phyloP scores from a whole-genome alignment of 2,888 invertebrate genomes.

The Plebejus melissa region DNA sequence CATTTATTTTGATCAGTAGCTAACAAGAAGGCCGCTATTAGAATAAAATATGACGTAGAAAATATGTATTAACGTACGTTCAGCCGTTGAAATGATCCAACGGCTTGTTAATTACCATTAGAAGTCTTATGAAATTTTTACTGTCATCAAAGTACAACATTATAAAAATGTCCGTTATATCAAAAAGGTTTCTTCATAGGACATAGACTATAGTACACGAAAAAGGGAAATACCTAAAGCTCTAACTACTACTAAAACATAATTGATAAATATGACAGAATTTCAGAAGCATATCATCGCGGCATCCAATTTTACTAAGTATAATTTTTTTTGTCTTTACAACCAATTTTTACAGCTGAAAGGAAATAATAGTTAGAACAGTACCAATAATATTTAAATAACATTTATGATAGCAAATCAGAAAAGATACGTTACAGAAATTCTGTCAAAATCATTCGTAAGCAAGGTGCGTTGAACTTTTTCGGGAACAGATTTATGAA shows the following conservation, averaged over 20 bases:
- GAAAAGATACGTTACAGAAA: not conserved
- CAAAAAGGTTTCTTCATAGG: not conserved
- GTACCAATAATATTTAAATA: not conserved
- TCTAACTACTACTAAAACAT: not conserved
- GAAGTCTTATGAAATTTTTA: not conserved
- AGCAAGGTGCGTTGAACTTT: conserved; percentile 11
- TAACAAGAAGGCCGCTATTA: not conserved
- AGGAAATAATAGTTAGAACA: not conserved
- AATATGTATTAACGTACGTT: not conserved
- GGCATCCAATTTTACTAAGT: not conserved
- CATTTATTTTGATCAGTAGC: not conserved
- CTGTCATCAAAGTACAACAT: not conserved
- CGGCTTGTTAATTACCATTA: not conserved
- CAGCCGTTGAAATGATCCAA: not conserved
- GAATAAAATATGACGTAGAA: not conserved
- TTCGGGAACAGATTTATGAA: not conserved
- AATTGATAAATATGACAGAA: conserved; percentile 4
- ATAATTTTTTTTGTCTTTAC: not conserved
- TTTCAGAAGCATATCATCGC: not conserved
- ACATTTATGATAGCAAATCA: not conserved
- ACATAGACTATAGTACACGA: not conserved
- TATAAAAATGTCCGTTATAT: not conserved
- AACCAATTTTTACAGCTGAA: not conserved
- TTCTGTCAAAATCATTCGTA: conserved; percentile 13
- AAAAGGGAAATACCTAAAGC: not conserved